Evolutionary conservation across 1,140 invertebrate species (phyloP).

Genomic region (Macrobrachium nipponense): DNA sequence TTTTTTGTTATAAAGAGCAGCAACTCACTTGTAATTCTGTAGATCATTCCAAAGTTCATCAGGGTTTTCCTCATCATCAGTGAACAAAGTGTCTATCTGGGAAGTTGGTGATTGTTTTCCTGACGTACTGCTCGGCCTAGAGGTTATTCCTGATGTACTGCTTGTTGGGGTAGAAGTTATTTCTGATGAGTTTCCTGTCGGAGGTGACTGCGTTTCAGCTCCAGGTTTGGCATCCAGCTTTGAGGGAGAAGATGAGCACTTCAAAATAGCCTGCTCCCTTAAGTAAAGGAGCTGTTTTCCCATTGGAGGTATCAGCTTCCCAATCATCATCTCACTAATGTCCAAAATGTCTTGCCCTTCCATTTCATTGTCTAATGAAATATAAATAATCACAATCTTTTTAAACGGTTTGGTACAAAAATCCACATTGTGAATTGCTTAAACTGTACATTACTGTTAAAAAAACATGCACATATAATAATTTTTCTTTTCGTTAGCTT

Average conservation of each 20-base stretch:
- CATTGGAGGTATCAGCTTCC: neutral
- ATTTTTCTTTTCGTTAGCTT: too few species aligned
- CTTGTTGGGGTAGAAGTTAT: neutral
- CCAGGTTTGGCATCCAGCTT: neutral
- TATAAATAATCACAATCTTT: too few species aligned
- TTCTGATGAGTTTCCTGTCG: slow-evolving; percentile 1
- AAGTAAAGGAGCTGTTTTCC: slow-evolving; percentile 1
- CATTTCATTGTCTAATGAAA: too few species aligned
- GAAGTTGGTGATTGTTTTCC: too few species aligned
- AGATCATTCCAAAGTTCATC: too few species aligned
- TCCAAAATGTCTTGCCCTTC: too few species aligned
- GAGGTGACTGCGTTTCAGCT: neutral
- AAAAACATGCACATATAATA: neutral
- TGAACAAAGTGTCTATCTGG: too few species aligned
- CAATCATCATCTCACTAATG: neutral
- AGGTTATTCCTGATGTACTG: neutral
- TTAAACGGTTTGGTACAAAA: too few species aligned
- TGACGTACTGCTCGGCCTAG: too few species aligned
- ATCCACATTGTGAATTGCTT: too few species aligned
- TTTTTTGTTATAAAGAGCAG: neutral
- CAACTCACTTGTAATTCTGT: neutral
- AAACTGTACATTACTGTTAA: too few species aligned
- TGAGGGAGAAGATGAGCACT: neutral
- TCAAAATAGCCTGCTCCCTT: slow-evolving; percentile 4
- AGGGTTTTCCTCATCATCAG: too few species aligned